Evolutionary conservation across 1,140 invertebrate species (phyloP).

Genomic region (Coenobita brevimanus): DNA sequence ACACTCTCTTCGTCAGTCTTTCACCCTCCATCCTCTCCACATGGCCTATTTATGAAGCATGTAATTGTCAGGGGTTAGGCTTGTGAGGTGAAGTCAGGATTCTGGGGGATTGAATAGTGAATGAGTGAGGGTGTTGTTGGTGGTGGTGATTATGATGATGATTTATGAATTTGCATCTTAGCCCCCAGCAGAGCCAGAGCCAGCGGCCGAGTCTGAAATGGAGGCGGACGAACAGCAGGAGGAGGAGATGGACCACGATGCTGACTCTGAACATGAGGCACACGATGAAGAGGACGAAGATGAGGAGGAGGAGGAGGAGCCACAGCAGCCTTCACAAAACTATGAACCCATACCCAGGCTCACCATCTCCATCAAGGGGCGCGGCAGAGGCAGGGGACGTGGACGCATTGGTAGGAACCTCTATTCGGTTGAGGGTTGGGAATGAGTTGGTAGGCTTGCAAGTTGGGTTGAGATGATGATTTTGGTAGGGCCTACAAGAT

Average conservation of each 20-base stretch:
- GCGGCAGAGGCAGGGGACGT: conserved; percentile 69
- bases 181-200: conserved; percentile 20
- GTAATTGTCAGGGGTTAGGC: too few relatives aligned
- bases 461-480: too few relatives aligned
- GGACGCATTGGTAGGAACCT: conserved; percentile 66
- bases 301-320: conserved; percentile 64
- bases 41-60: too few relatives aligned
- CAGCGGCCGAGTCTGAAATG: conserved; percentile 39
- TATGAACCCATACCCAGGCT: conserved; percentile 69
- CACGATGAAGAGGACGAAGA: conserved; percentile 63
- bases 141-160: neutral
- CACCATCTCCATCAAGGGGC: conserved; percentile 69
- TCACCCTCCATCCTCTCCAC: too few relatives aligned
- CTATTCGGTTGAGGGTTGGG: too few relatives aligned
- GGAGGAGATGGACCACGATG: conserved; percentile 62
- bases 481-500: too few relatives aligned
- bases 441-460: too few relatives aligned
- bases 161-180: neutral
- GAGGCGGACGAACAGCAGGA: conserved; percentile 39
- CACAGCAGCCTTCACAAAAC: conserved; percentile 57
- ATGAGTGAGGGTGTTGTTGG: neutral
- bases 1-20: too few relatives aligned
- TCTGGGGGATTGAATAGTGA: too few relatives aligned
- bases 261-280: conserved; percentile 53
- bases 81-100: neutral